These are phyloP conservation scores for Stegodyphus dumicola DNA, from an alignment of 1,140 invertebrate species.

Conservation along the genomic window DNA sequence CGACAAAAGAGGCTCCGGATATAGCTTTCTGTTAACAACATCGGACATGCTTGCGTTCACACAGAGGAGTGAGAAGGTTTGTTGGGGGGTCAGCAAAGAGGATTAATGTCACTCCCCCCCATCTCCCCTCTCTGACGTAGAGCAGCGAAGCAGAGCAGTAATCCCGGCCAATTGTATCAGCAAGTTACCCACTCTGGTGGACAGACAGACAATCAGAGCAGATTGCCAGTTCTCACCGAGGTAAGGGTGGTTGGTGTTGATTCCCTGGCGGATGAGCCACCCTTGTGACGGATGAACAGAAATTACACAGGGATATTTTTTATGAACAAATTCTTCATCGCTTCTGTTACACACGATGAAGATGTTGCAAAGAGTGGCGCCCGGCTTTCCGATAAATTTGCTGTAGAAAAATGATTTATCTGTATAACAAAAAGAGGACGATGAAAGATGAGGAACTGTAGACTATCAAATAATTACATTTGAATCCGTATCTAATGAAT, in stretches of 20 bases:
- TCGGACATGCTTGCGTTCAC: neutral
- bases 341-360: no score
- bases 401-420: no score
- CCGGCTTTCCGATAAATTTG: no score
- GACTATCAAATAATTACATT: no score
- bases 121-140: neutral
- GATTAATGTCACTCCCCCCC: neutral
- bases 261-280: no score
- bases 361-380: no score
- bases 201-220: conserved; percentile 14
- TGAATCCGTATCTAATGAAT: no score
- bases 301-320: no score
- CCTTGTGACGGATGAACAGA: no score
- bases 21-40: conserved; percentile 30
- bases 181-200: conserved; percentile 14
- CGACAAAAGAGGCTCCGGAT: conserved; percentile 14
- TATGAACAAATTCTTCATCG: no score
- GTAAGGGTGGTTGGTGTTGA: neutral
- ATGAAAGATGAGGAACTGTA: no score
- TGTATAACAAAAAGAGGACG: no score
- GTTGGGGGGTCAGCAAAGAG: neutral
- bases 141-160: neutral
- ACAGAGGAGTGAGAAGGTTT: neutral
- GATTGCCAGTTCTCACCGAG: conserved; percentile 12
- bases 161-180: conserved; percentile 26